Percentiles rank a stretch among this genome's conserved stretches.
Conservation (phyloP, 2,888 invertebrate species). For the Escarpia spicata region DNA sequence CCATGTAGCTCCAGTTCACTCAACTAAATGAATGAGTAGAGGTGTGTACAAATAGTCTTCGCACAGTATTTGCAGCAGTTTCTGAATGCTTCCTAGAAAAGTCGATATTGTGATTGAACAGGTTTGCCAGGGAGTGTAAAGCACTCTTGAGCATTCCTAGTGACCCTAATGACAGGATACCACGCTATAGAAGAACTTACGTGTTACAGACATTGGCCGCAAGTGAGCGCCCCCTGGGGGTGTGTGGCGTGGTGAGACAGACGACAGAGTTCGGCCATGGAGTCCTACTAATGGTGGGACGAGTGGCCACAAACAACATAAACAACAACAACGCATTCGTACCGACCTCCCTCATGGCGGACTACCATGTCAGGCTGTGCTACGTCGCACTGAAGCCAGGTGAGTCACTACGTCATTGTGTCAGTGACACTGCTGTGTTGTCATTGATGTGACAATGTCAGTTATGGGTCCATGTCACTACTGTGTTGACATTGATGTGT, state of each 20-base stretch:
- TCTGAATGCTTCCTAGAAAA: too few relatives aligned
- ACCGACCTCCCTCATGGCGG: constrained; percentile 38
- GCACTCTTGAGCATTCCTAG: too few relatives aligned
- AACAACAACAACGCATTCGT: neutral
- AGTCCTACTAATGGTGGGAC: constrained; percentile 47
- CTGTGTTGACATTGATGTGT: too few relatives aligned
- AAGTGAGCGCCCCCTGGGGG: constrained; percentile 54
- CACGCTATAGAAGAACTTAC: neutral
- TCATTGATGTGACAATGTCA: neutral
- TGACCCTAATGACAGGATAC: too few relatives aligned
- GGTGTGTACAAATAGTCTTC: too few relatives aligned
- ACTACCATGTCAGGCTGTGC: constrained; percentile 48
- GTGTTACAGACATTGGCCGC: constrained; percentile 48
- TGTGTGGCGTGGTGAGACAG: constrained; percentile 43
- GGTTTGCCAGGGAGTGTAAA: too few relatives aligned
- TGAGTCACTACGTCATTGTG: constrained; percentile 18
- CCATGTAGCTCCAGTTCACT: too few relatives aligned
- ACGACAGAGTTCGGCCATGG: constrained; percentile 27
- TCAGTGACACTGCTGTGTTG: neutral
- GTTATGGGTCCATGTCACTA: neutral
- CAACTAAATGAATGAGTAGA: too few relatives aligned
- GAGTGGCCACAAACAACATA: constrained; percentile 33
- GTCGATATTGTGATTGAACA: too few relatives aligned
- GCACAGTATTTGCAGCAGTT: too few relatives aligned
- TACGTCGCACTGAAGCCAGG: constrained; percentile 45